Base-by-base conservation (phyloP, 2,113 vertebrate species). In the Ptyas mucosa region DNA sequence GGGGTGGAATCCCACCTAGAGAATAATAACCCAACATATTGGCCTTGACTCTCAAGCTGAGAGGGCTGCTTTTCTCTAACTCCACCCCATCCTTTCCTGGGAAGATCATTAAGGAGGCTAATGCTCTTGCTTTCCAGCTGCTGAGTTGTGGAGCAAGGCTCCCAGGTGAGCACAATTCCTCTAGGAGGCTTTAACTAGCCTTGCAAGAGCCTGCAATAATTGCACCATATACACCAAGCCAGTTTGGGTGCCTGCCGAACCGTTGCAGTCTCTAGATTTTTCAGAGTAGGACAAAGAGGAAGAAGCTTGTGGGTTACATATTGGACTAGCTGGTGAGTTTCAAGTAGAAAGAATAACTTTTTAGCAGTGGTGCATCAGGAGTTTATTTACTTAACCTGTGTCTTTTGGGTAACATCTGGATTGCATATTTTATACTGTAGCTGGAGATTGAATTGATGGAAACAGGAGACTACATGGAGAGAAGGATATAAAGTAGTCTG, bases 41-140 rank as follows among this genome's bases (percentile, higher is more conserved):
- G 91, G 21, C 81, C 0, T 0, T 0, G 8, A 0, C 34, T 43
- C 75, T 43, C 75, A 81, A 43, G 81, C 86, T 52, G 49, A 14
- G 54, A 20, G 21, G 81, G 93, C 90, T 39, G 0, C 54, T 10
- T 89, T 55, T 2, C 11, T 87, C 29, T 49, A 6, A 14, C 46
- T 64, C 55, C 23, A 3, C 81, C 55, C 55, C 89, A 52, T 90
- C 93, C 58, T 86, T 94, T 92, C 94, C 97, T 86, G 53, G 97
- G 97, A 97, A 97, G 18, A 86, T 97, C 97, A 98, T 98, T 97
- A 98, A 0, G 34, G 94, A 75, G 58, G 1, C 95, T 97, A 97
- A 97, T 97, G 90, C 94, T 55, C 96, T 58, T 14, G 4, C 94
- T 97, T 97, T 95, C 94, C 97, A 97, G 96, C 95, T 93, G 91